Percentiles rank a stretch among this genome's conserved stretches.
These are phyloP conservation scores for Cetoscarus ocellatus DNA, from an alignment of 2,797 vertebrate species.

Conservation along the genomic window DNA sequence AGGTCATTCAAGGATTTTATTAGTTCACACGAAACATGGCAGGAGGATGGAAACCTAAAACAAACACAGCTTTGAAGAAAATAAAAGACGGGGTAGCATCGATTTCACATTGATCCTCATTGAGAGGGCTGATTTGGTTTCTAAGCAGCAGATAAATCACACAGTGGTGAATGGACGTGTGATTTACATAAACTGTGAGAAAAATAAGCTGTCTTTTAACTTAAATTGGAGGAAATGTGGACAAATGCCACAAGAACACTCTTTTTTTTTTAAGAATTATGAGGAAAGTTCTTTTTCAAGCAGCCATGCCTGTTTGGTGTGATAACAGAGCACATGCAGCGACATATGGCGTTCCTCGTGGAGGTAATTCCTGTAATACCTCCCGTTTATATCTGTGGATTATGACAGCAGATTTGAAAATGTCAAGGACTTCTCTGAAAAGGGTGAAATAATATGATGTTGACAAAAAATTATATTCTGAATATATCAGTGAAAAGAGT, in stretches of 20 bases:
- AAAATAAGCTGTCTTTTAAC: constrained; percentile 4
- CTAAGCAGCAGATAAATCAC: constrained; percentile 47
- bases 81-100: constrained; percentile 28
- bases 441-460: constrained; percentile 5
- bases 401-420: constrained; percentile 62
- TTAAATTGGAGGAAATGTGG: neutral
- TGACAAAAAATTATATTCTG: no score
- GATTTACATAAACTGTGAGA: constrained; percentile 11
- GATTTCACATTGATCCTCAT: constrained; percentile 49
- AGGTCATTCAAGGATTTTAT: constrained; percentile 25
- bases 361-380: constrained; percentile 58
- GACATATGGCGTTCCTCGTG: constrained; percentile 53
- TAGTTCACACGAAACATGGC: neutral
- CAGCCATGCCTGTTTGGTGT: constrained; percentile 1
- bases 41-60: constrained; percentile 7
- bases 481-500: no score
- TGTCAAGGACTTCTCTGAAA: constrained; percentile 61
- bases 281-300: neutral
- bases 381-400: constrained; percentile 53
- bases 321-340: constrained; percentile 33
- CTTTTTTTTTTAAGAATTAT: neutral
- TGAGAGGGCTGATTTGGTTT: constrained; percentile 31
- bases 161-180: neutral
- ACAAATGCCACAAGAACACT: neutral
- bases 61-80: constrained; percentile 24